A percentile compares a stretch with the other conserved stretches of the same genome.
Conservation (phyloP, 2,113 vertebrate species). For the Microtus pennsylvanicus region DNA sequence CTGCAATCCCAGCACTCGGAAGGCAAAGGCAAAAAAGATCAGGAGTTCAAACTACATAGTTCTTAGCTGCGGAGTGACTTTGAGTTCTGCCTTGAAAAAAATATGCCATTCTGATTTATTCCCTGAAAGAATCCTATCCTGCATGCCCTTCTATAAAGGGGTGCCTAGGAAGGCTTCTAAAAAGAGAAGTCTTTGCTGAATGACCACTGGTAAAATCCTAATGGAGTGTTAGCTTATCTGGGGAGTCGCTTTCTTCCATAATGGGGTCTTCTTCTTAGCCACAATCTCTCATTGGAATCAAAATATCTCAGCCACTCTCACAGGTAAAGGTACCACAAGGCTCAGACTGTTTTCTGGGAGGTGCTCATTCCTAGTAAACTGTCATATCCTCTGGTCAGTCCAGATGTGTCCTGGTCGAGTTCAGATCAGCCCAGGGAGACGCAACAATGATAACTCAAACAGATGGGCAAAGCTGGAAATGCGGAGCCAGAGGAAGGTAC, state of each 20-base stretch:
- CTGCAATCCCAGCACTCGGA: not conserved
- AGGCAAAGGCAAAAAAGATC: not conserved
- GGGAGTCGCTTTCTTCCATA: conserved; percentile 18
- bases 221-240: not conserved
- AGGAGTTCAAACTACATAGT: not conserved
- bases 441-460: not conserved
- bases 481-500: not conserved
- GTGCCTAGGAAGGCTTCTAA: not conserved
- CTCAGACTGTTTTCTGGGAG: conserved; percentile 30
- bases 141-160: not conserved
- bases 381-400: conserved; percentile 3
- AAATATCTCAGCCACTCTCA: not conserved
- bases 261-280: conserved; percentile 26
- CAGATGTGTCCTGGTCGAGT: conserved; percentile 13
- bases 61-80: not conserved
- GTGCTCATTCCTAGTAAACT: not conserved
- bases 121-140: conserved; percentile 24
- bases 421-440: conserved; percentile 9
- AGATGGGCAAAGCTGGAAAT: conserved; percentile 49
- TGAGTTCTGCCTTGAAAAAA: not conserved
- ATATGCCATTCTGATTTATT: not conserved
- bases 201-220: conserved; percentile 28
- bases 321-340: conserved; percentile 13
- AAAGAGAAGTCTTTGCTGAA: conserved; percentile 25
- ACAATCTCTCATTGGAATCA: conserved; percentile 32